These are phyloP conservation scores for Lysiphlebus fabarum DNA, from an alignment of 1,140 invertebrate species.

Conservation along the genomic window DNA sequence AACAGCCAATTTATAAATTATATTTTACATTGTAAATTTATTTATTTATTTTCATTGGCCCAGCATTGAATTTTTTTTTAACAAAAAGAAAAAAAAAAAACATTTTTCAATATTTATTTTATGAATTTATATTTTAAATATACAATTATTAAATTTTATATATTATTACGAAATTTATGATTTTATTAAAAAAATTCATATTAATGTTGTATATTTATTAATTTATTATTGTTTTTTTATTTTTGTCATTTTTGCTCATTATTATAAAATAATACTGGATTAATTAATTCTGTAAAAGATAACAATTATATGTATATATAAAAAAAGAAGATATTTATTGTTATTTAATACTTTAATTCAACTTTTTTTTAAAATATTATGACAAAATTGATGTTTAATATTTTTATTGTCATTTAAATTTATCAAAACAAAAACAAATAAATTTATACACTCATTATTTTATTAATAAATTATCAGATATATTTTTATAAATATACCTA, in stretches of 20 bases:
- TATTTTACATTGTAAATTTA: not conserved
- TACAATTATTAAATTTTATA: conserved; percentile 20
- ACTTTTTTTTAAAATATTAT: conserved; percentile 26
- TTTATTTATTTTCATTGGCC: conserved; percentile 25
- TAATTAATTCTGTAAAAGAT: too few relatives aligned
- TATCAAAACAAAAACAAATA: conserved; percentile 12
- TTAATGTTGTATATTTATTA: conserved; percentile 10
- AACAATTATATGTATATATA: conserved; percentile 21
- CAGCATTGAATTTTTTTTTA: conserved; percentile 28
- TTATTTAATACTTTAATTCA: conserved; percentile 7
- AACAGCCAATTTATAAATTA: conserved; percentile 31
- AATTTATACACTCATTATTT: not conserved
- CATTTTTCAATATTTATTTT: conserved; percentile 13
- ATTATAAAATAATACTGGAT: conserved; percentile 31
- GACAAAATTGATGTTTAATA: conserved; percentile 21
- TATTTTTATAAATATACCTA: conserved; percentile 14
- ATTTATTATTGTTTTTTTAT: too few relatives aligned
- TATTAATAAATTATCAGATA: conserved; percentile 5
- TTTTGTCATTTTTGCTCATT: conserved; percentile 20
- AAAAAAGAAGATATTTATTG: conserved; percentile 9
- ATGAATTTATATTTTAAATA: conserved; percentile 24
- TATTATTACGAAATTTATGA: conserved; percentile 12
- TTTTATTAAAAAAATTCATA: conserved; percentile 25
- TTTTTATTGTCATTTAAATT: conserved; percentile 19
- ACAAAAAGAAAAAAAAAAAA: conserved; percentile 24